Evolutionary conservation across 2,888 invertebrate species (phyloP).

Genomic region (Harpalus rubripes): DNA sequence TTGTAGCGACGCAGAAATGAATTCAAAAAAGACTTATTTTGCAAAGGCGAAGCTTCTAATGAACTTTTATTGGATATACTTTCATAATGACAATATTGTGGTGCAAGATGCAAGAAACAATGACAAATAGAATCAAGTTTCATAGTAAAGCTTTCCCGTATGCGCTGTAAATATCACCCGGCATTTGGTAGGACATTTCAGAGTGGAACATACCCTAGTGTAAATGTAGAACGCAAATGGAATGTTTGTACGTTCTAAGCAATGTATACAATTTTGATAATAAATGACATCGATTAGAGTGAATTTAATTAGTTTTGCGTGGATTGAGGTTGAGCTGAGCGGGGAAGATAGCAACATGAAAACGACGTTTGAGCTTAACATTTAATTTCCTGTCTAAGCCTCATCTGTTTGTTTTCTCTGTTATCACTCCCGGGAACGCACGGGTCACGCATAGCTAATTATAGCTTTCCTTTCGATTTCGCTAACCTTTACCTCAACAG

Average conservation of each 20-base stretch:
- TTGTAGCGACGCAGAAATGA: too few relatives aligned
- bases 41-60: too few relatives aligned
- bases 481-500: neutral
- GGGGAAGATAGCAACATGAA: constrained; percentile 28
- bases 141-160: too few relatives aligned
- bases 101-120: too few relatives aligned
- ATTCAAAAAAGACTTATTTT: too few relatives aligned
- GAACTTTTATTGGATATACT: too few relatives aligned
- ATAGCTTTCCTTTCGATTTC: constrained; percentile 10
- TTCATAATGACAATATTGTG: too few relatives aligned
- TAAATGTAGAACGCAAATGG: constrained; percentile 13
- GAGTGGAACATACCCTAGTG: neutral
- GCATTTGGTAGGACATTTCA: neutral
- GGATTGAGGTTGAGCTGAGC: neutral
- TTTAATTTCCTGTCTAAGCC: constrained; percentile 34
- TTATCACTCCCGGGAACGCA: constrained; percentile 27
- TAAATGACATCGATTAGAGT: constrained; percentile 31
- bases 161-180: neutral
- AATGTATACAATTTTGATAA: constrained; percentile 33
- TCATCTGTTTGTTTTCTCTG: constrained; percentile 41
- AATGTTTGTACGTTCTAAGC: constrained; percentile 3
- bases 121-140: too few relatives aligned
- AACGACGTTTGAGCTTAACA: constrained; percentile 34
- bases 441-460: constrained; percentile 39
- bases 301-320: constrained; percentile 34